These are phyloP conservation scores for Crocidura indochinensis DNA, from an alignment of 2,797 vertebrate species.

Conservation along the genomic window DNA sequence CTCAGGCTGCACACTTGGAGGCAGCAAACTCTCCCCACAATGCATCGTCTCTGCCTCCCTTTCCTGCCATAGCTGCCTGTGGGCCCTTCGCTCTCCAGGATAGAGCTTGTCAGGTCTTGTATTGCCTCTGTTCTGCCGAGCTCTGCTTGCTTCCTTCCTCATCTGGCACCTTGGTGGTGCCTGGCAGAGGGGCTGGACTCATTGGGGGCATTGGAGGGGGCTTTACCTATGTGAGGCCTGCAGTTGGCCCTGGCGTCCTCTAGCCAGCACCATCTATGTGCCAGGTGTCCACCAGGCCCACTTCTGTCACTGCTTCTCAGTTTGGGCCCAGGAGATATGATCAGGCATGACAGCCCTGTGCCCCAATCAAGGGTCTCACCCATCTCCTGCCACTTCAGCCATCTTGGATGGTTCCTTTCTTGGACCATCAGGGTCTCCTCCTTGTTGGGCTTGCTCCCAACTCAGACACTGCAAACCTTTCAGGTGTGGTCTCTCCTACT, in stretches of 20 bases:
- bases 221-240: background rate
- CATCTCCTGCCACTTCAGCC: background rate
- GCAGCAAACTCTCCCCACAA: constrained; percentile 9
- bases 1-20: background rate
- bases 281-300: background rate
- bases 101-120: constrained; percentile 66
- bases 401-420: background rate
- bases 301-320: background rate
- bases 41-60: background rate
- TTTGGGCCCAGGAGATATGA: background rate
- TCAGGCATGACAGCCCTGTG: background rate
- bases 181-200: background rate
- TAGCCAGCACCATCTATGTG: background rate
- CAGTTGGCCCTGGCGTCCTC: background rate
- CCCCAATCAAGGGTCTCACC: accelerated
- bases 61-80: constrained; percentile 10
- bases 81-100: constrained; percentile 10
- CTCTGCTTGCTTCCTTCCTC: constrained; percentile 42
- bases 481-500: constrained; percentile 48
- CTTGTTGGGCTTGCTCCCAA: background rate
- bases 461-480: constrained; percentile 31
- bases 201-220: accelerated
- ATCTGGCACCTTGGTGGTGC: background rate
- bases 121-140: constrained; percentile 3
- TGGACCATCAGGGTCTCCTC: background rate